phyloP scores from a whole-genome alignment of 2,888 invertebrate species.

The Bibio marci region DNA sequence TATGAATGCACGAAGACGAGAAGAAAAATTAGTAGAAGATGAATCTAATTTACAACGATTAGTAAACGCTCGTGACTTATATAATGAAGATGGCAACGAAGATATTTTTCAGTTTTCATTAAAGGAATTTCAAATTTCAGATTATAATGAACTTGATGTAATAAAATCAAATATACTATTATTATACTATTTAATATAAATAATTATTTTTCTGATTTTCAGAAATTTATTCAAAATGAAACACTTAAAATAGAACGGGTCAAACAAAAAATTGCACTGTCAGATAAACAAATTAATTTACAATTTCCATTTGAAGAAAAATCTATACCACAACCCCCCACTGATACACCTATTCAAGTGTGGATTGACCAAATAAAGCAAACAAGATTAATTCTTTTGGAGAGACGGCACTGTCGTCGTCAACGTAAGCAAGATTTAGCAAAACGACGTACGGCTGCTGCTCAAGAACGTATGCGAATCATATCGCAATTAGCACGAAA shows the following conservation, averaged over 20 bases:
- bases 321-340: constrained; percentile 21
- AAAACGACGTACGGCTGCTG: constrained; percentile 74
- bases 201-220: neutral
- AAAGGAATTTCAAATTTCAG: constrained; percentile 55
- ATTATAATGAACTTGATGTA: constrained; percentile 63
- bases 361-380: constrained; percentile 21
- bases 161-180: too few species aligned
- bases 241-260: constrained; percentile 47
- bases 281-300: constrained; percentile 35
- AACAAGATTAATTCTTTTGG: constrained; percentile 11
- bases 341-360: constrained; percentile 17
- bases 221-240: constrained; percentile 42
- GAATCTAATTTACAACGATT: constrained; percentile 70
- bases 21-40: constrained; percentile 74
- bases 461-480: constrained; percentile 87
- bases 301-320: constrained; percentile 15
- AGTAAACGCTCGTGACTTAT: constrained; percentile 53
- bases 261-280: constrained; percentile 53
- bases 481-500: constrained; percentile 75
- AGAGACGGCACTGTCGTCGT: constrained; percentile 50
- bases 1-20: constrained; percentile 75
- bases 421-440: constrained; percentile 78
- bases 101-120: constrained; percentile 58
- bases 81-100: constrained; percentile 57
- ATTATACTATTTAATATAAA: too few species aligned